phyloP scores from a whole-genome alignment of 2,797 vertebrate species.

The Acanthis flammea region DNA sequence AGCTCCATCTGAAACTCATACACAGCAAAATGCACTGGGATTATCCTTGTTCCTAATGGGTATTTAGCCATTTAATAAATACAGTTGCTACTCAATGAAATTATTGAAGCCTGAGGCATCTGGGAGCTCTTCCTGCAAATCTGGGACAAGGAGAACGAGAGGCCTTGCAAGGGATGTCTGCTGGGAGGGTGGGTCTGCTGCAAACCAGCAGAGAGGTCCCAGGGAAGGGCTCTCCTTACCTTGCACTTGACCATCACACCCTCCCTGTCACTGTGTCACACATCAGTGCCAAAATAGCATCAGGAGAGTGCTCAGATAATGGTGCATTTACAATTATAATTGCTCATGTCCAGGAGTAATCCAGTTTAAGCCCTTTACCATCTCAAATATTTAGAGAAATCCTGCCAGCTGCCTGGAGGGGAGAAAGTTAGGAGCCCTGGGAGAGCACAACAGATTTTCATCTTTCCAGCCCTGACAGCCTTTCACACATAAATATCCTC shows the following conservation, averaged over 20 bases:
- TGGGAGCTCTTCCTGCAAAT: not conserved
- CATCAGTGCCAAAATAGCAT: not conserved
- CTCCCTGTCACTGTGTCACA: not conserved
- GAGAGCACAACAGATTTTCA: constrained; percentile 49
- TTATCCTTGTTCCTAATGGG: not conserved
- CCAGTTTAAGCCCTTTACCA: constrained; percentile 41
- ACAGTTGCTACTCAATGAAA: not conserved
- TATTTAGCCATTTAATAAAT: not conserved
- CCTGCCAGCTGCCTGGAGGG: constrained; percentile 47
- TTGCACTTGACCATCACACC: not conserved
- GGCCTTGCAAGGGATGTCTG: not conserved
- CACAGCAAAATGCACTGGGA: not conserved
- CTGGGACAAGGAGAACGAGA: not conserved
- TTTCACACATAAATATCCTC: not conserved
- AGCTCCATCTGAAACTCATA: not conserved
- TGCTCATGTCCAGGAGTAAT: constrained; percentile 48
- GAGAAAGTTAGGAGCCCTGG: constrained; percentile 34
- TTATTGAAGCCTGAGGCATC: not conserved
- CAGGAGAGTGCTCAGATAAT: constrained; percentile 5
- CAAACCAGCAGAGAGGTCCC: not conserved
- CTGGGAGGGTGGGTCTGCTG: not conserved
- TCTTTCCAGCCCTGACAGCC: constrained; percentile 30
- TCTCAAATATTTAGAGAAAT: constrained; percentile 63
- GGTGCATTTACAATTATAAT: constrained; percentile 50
- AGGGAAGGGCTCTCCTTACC: not conserved